phyloP scores from a whole-genome alignment of 2,113 vertebrate species.

The Bungarus multicinctus region DNA sequence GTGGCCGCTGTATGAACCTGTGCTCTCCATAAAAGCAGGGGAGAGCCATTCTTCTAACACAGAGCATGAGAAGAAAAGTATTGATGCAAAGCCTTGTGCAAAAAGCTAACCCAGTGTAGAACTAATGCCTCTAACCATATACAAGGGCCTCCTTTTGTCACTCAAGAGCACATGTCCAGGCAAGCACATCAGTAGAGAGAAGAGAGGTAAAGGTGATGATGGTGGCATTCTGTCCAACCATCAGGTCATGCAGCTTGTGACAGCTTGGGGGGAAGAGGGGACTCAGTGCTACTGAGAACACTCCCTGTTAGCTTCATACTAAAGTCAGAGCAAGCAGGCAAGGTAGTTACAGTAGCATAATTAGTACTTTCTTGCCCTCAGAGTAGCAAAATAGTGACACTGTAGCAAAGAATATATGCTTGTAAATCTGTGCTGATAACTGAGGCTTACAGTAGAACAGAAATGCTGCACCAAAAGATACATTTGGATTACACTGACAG shows the following conservation, averaged over 20 bases:
- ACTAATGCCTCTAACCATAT: background rate
- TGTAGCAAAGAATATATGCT: background rate
- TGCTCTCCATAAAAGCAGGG: background rate
- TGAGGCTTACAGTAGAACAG: slow-evolving; percentile 58
- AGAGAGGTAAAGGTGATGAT: background rate
- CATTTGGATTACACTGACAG: slow-evolving; percentile 63
- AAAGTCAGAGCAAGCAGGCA: background rate
- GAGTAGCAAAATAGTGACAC: background rate
- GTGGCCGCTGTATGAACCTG: slow-evolving; percentile 4
- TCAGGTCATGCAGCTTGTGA: background rate
- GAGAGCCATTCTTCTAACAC: background rate
- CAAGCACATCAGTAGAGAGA: background rate
- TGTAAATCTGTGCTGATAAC: slow-evolving; percentile 46
- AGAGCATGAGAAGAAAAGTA: background rate
- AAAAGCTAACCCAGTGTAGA: background rate
- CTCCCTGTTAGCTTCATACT: background rate
- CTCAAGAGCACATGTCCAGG: background rate
- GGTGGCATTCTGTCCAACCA: background rate
- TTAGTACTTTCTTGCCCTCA: background rate
- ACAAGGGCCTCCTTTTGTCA: background rate
- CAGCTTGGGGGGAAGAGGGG: background rate
- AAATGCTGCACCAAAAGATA: slow-evolving; percentile 58
- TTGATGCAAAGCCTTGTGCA: background rate
- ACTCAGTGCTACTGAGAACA: background rate
- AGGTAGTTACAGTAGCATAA: rapidly evolving